Percentiles rank a stretch among this genome's conserved stretches.
phyloP scores from a whole-genome alignment of 2,113 vertebrate species.

The Prolemur simus region DNA sequence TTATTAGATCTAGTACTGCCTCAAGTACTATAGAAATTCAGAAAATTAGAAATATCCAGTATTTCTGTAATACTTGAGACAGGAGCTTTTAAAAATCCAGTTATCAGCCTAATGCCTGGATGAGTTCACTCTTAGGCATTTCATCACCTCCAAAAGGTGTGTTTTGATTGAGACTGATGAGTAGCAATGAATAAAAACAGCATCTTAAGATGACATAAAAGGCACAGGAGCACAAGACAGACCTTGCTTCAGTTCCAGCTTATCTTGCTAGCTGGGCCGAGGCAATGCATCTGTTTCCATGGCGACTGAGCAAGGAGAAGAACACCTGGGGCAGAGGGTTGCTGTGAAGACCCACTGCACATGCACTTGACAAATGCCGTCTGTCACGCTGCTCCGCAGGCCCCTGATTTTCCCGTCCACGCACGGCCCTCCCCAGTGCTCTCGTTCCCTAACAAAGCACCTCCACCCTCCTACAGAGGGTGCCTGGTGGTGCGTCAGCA shows the following conservation, averaged over 20 bases:
- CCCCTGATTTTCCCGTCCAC: rapidly evolving
- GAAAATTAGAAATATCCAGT: not conserved
- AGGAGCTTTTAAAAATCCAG: rapidly evolving
- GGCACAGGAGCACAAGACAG: not conserved
- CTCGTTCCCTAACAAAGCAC: not conserved
- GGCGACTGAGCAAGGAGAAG: rapidly evolving
- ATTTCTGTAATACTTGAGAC: not conserved
- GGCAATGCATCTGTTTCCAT: not conserved
- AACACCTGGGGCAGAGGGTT: rapidly evolving
- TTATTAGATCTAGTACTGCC: too few relatives aligned
- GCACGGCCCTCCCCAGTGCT: not conserved
- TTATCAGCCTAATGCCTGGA: not conserved
- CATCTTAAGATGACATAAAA: not conserved
- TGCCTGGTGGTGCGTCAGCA: rapidly evolving
- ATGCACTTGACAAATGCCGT: rapidly evolving
- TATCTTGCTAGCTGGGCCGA: not conserved
- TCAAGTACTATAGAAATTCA: rapidly evolving
- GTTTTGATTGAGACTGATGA: not conserved
- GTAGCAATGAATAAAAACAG: rapidly evolving
- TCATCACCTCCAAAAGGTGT: not conserved
- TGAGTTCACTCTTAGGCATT: rapidly evolving
- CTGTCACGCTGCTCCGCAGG: rapidly evolving
- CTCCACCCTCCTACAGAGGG: not conserved
- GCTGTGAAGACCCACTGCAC: rapidly evolving
- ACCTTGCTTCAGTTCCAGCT: not conserved